phyloP scores from a whole-genome alignment of 1,140 invertebrate genomes.

The Phymorhynchus buccinoides region DNA sequence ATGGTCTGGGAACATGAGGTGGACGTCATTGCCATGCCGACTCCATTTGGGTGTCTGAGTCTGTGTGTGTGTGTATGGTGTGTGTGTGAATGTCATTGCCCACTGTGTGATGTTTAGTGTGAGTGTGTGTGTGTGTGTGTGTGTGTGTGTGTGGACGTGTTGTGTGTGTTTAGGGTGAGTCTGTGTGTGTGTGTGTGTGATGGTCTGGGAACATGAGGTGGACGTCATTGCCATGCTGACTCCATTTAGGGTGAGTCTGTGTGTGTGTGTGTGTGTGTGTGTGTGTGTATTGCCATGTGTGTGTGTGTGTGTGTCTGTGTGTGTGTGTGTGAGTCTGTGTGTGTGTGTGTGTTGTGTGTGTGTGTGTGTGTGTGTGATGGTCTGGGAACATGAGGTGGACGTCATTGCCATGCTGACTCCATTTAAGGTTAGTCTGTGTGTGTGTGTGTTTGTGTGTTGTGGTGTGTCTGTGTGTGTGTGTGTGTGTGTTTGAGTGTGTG shows the following conservation, averaged over 20 bases:
- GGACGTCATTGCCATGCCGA: slow-evolving; percentile 93
- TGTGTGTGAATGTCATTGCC: neutral
- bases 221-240: slow-evolving; percentile 95
- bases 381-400: slow-evolving; percentile 88
- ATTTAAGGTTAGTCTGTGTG: slow-evolving; percentile 74
- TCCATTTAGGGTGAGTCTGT: slow-evolving; percentile 78
- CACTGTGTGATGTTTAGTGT: too few species aligned
- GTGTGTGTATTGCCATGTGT: neutral
- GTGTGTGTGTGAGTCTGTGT: too few species aligned
- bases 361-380: too few species aligned
- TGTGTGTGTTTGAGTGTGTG: too few species aligned
- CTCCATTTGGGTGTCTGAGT: slow-evolving; percentile 77
- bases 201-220: slow-evolving; percentile 88
- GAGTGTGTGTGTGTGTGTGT: too few species aligned
- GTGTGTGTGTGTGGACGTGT: too few species aligned
- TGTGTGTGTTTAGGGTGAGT: too few species aligned
- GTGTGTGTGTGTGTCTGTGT: neutral
- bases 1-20: slow-evolving; percentile 90
- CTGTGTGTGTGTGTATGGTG: slow-evolving; percentile 5
- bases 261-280: neutral
- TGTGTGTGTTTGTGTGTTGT: too few species aligned
- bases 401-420: slow-evolving; percentile 96
- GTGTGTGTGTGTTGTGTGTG: too few species aligned
- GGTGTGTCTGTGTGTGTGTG: too few species aligned
- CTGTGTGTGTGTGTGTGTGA: too few species aligned